Base-by-base conservation (phyloP, 2,888 invertebrate species). In the Spilarctia lutea region DNA sequence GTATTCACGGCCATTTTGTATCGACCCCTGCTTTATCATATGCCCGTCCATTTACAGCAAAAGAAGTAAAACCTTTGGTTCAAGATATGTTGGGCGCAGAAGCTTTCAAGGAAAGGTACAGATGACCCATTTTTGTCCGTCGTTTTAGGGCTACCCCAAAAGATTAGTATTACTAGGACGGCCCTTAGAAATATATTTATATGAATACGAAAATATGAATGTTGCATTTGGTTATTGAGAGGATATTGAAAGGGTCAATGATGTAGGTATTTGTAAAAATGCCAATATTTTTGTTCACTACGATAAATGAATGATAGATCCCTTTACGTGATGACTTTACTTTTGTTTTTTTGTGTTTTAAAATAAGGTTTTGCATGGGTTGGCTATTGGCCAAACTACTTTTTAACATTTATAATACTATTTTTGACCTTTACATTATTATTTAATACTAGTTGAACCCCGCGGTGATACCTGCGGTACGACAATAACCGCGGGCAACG, bases 41-140 rank as follows among this genome's bases (percentile, higher is more conserved):
- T 60, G 39, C 45, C 27, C 27, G 65, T 56, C 33, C 33, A 65
- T 33, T 68, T 65, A 42, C 48, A 45, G 75, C 71, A 75, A 73
- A 75, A 75, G n/a, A 78, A 79, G 72, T 66, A 76, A 71, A 60
- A 68, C 63, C 52, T 39, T 71, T 42, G 81, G 89, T 71, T 87
- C 90, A 77, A 45, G 39, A 11, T 85, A 85, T 20, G 74, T 66
- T 88, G 91, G 90, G 67, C 70, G 74, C 6, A 69, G 81, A 85
- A 85, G 90, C 91, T 89, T 90, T 90, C 88, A 88, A 84, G 86
- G 86, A 87, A 91, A 91, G 90, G 92, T 90, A 90, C 87, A 87
- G 86, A 88, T 88, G 93, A 92, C 92, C 93, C 91, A 93, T 90
- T 93, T 93, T 87, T 86, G 83, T 80, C 80, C 86, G 85, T 80